These are phyloP conservation scores for Gymnosoma rotundatum DNA, from an alignment of 2,888 invertebrate genomes.

Conservation along the genomic window DNA sequence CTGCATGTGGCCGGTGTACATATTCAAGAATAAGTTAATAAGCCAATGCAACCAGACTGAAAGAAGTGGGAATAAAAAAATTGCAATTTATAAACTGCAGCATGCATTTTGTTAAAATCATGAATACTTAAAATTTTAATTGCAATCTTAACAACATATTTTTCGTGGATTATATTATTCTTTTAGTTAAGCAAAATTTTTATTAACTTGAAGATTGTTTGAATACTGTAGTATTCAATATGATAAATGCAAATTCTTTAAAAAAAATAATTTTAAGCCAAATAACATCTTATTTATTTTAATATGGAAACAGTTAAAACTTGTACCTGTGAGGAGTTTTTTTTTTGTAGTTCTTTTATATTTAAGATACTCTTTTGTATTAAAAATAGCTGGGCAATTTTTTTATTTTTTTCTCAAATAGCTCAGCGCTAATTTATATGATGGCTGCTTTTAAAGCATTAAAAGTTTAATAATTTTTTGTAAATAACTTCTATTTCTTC, in stretches of 20 bases:
- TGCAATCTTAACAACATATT: background rate
- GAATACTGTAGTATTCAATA: background rate
- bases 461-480: too few relatives aligned
- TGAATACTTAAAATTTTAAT: constrained; percentile 43
- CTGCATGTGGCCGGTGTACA: constrained; percentile 64
- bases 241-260: background rate
- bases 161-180: constrained; percentile 1
- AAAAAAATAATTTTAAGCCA: background rate
- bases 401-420: too few relatives aligned
- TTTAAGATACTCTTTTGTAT: too few relatives aligned
- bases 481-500: too few relatives aligned
- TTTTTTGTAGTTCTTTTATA: too few relatives aligned
- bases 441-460: too few relatives aligned
- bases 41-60: constrained; percentile 24
- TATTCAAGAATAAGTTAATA: constrained; percentile 48
- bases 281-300: too few relatives aligned
- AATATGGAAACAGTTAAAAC: too few relatives aligned
- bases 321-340: too few relatives aligned
- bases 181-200: constrained; percentile 46
- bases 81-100: constrained; percentile 13
- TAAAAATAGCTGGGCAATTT: too few relatives aligned
- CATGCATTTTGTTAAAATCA: constrained; percentile 6
- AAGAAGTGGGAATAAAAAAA: background rate
- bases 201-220: constrained; percentile 9
- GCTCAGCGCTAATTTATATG: too few relatives aligned